Conservation (phyloP, 2,797 vertebrate genomes). For the Gallinago nigripennis region DNA sequence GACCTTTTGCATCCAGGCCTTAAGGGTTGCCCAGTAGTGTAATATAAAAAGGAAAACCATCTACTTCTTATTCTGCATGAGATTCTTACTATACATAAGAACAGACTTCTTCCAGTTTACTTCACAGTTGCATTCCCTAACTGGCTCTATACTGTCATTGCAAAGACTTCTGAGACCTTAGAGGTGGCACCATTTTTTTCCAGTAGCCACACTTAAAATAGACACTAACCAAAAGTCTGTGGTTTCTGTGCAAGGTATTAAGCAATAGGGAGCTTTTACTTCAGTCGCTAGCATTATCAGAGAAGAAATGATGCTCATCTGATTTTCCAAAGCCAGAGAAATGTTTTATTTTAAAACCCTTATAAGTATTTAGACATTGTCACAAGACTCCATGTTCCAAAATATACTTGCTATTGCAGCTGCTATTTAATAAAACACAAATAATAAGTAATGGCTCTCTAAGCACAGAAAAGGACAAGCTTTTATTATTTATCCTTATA, state of each 20-base stretch:
- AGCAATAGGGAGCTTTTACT: not conserved
- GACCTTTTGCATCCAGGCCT: not conserved
- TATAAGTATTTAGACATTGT: constrained; percentile 1
- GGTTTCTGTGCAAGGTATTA: not conserved
- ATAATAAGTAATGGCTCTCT: constrained; percentile 6
- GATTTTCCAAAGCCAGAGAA: constrained; percentile 27
- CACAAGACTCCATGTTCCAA: constrained; percentile 10
- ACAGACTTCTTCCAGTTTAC: not conserved
- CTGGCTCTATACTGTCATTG: not conserved
- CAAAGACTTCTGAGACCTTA: not conserved
- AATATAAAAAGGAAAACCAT: not conserved
- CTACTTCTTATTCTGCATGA: not conserved
- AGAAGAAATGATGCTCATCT: not conserved
- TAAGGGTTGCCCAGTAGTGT: not conserved
- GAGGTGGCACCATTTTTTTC: not conserved
- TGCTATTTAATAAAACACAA: constrained; percentile 16
- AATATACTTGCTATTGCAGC: constrained; percentile 21
- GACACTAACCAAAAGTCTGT: not conserved
- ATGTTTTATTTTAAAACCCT: constrained; percentile 28
- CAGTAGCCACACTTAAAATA: not conserved
- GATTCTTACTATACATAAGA: not conserved
- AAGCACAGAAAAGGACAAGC: not conserved
- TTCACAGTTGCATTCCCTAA: not conserved
- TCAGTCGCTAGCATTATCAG: not conserved
- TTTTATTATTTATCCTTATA: constrained; percentile 23